These are phyloP conservation scores for Campylorhamphus procurvoides DNA, from an alignment of 2,113 vertebrate genomes.

Conservation along the genomic window DNA sequence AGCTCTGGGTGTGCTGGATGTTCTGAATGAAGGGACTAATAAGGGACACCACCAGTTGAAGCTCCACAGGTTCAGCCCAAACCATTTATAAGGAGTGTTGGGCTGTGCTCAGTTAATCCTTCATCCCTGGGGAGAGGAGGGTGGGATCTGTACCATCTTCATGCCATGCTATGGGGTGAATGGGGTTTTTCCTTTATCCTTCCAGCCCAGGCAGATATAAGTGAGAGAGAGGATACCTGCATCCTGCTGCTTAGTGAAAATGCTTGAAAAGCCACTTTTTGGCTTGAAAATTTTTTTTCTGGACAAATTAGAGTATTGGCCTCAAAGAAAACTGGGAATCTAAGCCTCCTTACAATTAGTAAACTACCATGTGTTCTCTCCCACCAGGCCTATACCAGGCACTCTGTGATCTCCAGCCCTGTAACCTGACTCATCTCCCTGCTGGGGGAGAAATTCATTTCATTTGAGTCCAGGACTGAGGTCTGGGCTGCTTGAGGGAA, in stretches of 20 bases:
- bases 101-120: background rate
- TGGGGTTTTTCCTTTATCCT: background rate
- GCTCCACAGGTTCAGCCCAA: background rate
- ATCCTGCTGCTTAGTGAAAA: background rate
- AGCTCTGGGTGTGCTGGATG: background rate
- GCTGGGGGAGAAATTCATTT: background rate
- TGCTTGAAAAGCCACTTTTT: background rate
- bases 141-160: background rate
- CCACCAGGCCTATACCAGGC: background rate
- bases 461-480: background rate
- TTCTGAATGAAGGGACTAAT: background rate
- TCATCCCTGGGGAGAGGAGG: too few relatives aligned
- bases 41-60: background rate
- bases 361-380: background rate
- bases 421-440: background rate
- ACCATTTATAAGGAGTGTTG: background rate
- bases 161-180: rapidly evolving
- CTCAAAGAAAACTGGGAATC: background rate
- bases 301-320: background rate
- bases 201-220: background rate
- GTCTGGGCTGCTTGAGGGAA: background rate
- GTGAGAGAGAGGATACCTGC: background rate
- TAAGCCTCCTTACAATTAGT: background rate
- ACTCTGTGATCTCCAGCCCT: background rate
- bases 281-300: background rate